These are phyloP conservation scores for Strix aluco DNA, from an alignment of 2,113 vertebrate species.

Conservation along the genomic window DNA sequence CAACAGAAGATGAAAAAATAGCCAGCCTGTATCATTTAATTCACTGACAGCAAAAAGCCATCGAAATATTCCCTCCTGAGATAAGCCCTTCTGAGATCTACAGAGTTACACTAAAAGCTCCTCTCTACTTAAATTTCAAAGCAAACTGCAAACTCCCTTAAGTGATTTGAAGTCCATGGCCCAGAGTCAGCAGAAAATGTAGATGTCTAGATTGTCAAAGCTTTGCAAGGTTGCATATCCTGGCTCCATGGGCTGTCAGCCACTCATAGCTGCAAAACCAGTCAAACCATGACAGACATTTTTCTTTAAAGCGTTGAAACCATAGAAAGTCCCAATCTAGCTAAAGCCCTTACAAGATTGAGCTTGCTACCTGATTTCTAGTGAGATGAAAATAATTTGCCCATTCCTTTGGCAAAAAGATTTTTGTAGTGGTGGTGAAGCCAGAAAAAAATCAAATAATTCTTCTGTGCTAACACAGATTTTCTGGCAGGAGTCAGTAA, in stretches of 20 bases:
- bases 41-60: slow-evolving; percentile 12
- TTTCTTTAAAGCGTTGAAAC: not conserved
- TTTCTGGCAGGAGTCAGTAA: not conserved
- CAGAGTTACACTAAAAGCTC: not conserved
- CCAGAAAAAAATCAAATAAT: not conserved
- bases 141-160: not conserved
- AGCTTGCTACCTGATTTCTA: not conserved
- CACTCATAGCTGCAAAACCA: not conserved
- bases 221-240: not conserved
- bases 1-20: slow-evolving; percentile 14
- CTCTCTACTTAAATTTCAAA: slow-evolving; percentile 31
- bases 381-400: not conserved
- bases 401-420: not conserved
- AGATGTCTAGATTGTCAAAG: not conserved
- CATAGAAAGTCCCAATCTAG: not conserved
- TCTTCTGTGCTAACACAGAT: not conserved
- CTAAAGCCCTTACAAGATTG: not conserved
- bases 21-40: not conserved
- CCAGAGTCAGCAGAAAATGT: not conserved
- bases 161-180: not conserved
- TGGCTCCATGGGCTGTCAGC: not conserved
- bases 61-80: not conserved
- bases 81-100: not conserved
- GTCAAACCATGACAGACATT: not conserved
- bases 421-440: not conserved